A percentile compares a stretch with the other conserved stretches of the same genome.
These are phyloP conservation scores for Harpalus rufipes DNA, from an alignment of 2,888 invertebrate genomes.

Conservation along the genomic window DNA sequence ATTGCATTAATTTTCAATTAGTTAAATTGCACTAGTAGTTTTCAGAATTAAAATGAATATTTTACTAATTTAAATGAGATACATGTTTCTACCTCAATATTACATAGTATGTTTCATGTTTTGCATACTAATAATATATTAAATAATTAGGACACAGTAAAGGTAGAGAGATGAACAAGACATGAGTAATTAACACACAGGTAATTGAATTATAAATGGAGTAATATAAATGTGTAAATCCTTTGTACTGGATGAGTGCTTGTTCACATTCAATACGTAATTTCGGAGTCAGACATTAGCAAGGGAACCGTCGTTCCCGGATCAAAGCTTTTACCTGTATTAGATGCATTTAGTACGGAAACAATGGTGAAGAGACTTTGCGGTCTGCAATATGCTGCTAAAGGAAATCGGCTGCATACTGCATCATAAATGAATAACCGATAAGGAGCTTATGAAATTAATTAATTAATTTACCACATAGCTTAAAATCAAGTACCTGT, in stretches of 20 bases:
- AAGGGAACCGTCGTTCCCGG: not conserved
- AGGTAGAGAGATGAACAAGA: too few relatives aligned
- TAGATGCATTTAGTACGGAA: not conserved
- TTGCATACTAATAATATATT: too few relatives aligned
- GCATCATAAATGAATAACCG: not conserved
- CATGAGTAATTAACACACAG: too few relatives aligned
- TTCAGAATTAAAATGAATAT: too few relatives aligned
- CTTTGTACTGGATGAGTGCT: not conserved
- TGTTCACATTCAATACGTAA: constrained; percentile 27
- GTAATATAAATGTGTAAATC: not conserved
- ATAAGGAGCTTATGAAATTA: not conserved
- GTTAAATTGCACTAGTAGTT: too few relatives aligned
- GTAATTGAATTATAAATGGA: too few relatives aligned
- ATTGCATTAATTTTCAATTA: too few relatives aligned
- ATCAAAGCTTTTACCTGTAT: constrained; percentile 19
- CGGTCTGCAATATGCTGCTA: not conserved
- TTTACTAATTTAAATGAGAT: too few relatives aligned
- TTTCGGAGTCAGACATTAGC: not conserved
- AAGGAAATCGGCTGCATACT: not conserved
- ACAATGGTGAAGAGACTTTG: not conserved
- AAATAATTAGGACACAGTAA: too few relatives aligned
- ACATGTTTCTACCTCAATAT: too few relatives aligned
- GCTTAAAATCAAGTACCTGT: too few relatives aligned
- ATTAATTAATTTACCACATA: not conserved
- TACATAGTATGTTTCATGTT: too few relatives aligned